These are phyloP conservation scores for Ceratosolen fusciceps DNA, from an alignment of 1,140 invertebrate species.

Conservation along the genomic window DNA sequence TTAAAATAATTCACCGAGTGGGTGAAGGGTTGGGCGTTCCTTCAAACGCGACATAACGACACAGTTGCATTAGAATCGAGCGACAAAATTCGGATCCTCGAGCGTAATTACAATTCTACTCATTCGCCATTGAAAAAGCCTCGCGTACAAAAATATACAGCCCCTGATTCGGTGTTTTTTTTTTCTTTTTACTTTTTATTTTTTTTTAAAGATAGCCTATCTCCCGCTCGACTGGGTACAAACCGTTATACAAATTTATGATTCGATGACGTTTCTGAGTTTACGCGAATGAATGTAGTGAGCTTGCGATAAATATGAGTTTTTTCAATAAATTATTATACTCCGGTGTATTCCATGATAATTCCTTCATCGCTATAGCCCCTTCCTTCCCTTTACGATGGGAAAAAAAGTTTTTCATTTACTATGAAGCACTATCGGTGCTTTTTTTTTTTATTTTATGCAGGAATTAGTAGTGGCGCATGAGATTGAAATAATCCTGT, in stretches of 20 bases:
- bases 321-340: constrained; percentile 10
- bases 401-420: background rate
- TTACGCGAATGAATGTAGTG: constrained; percentile 1
- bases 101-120: background rate
- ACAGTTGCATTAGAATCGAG: background rate
- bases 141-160: constrained; percentile 36
- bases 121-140: constrained; percentile 6
- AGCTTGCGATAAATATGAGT: constrained; percentile 21
- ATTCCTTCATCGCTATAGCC: background rate
- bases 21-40: no score
- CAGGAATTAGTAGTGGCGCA: constrained; percentile 9
- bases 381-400: background rate
- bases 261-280: background rate
- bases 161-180: background rate
- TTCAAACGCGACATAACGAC: background rate
- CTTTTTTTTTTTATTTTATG: constrained; percentile 56
- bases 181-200: no score
- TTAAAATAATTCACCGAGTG: background rate
- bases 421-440: constrained; percentile 54
- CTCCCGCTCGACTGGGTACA: background rate
- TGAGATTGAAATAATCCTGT: background rate
- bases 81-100: background rate
- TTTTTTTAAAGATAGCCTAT: background rate
- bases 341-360: background rate
- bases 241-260: background rate